These are phyloP conservation scores for Idaea aversata DNA, from an alignment of 2,888 invertebrate species.

Conservation along the genomic window DNA sequence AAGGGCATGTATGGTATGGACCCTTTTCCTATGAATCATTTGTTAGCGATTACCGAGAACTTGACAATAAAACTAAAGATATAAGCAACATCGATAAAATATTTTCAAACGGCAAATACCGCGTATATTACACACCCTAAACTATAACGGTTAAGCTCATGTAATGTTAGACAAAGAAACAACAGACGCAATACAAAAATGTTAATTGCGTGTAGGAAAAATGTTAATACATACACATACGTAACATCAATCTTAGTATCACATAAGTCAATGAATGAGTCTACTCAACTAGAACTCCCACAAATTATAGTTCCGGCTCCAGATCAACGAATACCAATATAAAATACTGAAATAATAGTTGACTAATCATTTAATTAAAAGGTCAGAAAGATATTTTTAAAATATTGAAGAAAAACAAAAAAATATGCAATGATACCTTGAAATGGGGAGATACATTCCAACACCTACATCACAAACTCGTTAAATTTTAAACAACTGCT, in stretches of 20 bases:
- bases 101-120: not conserved
- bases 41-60: not conserved
- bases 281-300: not conserved
- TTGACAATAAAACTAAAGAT: not conserved
- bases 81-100: not conserved
- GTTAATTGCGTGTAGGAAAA: not conserved
- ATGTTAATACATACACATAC: not conserved
- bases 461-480: conserved; percentile 3
- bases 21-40: not conserved
- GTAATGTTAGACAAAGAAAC: not conserved
- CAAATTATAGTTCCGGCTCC: not conserved
- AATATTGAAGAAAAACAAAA: not conserved
- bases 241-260: not conserved
- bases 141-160: not conserved
- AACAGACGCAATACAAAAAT: not conserved
- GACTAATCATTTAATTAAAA: not conserved
- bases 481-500: conserved; percentile 1
- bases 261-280: not conserved
- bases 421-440: not conserved
- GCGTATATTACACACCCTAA: too few relatives aligned
- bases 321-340: not conserved
- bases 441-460: not conserved
- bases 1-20: not conserved
- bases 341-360: not conserved
- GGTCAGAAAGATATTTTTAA: not conserved